Percentiles rank a stretch among this genome's conserved stretches.
Evolutionary conservation across 2,888 invertebrate species (phyloP).

Genomic region (Acanthosepion lycidas): DNA sequence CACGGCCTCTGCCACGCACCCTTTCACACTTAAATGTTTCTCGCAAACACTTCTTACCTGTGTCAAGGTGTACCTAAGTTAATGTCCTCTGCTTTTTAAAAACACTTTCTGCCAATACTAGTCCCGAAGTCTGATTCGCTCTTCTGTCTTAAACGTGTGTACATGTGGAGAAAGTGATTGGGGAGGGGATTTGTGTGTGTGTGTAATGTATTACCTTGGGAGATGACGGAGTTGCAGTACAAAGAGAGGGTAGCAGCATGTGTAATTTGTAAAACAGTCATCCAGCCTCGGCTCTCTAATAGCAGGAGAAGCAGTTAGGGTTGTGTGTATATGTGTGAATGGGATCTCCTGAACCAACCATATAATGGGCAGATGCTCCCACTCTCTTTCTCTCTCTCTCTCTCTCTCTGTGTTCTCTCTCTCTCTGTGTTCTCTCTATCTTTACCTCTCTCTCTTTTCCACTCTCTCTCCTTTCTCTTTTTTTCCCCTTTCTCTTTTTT

Average conservation of each 20-base stretch:
- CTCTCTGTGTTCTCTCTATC: neutral
- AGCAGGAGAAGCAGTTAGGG: constrained; percentile 6
- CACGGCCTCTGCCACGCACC: neutral
- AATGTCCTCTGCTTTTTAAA: constrained; percentile 13
- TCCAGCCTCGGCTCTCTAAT: neutral
- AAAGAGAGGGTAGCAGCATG: neutral
- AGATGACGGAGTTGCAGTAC: neutral
- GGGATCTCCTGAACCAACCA: constrained; percentile 21
- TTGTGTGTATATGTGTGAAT: neutral
- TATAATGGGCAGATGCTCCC: neutral
- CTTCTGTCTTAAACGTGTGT: neutral
- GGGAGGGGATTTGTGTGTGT: neutral
- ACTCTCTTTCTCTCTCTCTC: neutral
- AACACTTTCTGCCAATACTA: constrained; percentile 33
- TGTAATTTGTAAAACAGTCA: neutral
- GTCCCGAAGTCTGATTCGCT: neutral
- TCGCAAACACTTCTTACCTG: neutral
- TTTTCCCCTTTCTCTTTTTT: neutral
- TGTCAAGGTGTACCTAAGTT: constrained; percentile 9
- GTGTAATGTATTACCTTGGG: neutral
- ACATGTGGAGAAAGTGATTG: no score
- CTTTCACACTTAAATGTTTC: neutral
- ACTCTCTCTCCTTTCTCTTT: neutral
- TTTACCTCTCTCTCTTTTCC: neutral
- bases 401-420: neutral